Base-by-base conservation (phyloP, 2,113 vertebrate species). In the Phocoena sinus region DNA sequence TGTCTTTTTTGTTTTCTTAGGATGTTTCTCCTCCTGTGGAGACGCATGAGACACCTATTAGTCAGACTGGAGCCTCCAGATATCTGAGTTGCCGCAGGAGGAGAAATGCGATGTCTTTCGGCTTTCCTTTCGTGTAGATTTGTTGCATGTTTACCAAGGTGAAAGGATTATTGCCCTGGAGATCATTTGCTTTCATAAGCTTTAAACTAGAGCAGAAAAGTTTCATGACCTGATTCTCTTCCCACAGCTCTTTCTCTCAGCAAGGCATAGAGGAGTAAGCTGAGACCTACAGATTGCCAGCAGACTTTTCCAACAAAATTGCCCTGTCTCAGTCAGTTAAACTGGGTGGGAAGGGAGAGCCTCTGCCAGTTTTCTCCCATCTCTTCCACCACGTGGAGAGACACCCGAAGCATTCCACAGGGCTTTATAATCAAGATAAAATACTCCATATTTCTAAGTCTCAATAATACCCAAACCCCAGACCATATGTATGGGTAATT, bases 171-270 rank as follows among this genome's bases (percentile, higher is more conserved):
- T 95, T 98, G 96, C 96, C 97, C 98, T 98, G 95, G 98, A 99
- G 98, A 98, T 98, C 95, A 98, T 98, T 98, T 98, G 96, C 98
- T 98, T 99, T 98, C 98, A 98, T 98, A 98, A 97, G 97, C 97
- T 98, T 98, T 99, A 98, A 98, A 98, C 96, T 96, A 95, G 94
- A 98, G 95, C 74, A 98, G 98, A 98, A 97, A 98, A 98, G 98
- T 98, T 98, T 98, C 98, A 98, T 90, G 97, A 96, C 98, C 99
- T 98, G 98, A 98, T 98, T 98, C 85, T 97, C 79, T 98, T 98
- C 98, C 98, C 98, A 79, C 89, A 97, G 58, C 93, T 94, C 97
- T 97, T 96, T 92, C 97, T 98, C 98, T 97, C 98, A 98, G 98
- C 98, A 98, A 98, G 97, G 88, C 98, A 97, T 28, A 98, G 81